Percentiles rank a stretch among this genome's conserved stretches.
These are phyloP conservation scores for Caretta caretta DNA, from an alignment of 2,113 vertebrate species.

Conservation along the genomic window DNA sequence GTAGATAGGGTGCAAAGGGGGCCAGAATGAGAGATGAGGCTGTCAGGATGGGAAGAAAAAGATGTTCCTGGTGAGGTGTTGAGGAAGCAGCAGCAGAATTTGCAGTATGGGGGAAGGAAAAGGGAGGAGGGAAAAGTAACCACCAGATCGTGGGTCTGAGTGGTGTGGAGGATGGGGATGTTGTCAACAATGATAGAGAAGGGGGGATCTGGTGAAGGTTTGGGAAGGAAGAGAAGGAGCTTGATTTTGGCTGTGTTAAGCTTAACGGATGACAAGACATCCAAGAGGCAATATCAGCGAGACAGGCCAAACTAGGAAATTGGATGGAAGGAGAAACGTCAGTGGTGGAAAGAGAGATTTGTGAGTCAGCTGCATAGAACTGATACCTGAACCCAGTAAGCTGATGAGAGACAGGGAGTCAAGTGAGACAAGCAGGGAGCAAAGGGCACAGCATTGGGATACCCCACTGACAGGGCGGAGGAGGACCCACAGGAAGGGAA, in stretches of 20 bases:
- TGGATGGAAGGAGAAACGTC: not conserved
- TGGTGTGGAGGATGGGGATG: not conserved
- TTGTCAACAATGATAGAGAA: not conserved
- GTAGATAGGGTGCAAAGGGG: not conserved
- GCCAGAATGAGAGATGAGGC: rapidly evolving
- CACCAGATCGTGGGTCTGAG: not conserved
- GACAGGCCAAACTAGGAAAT: not conserved
- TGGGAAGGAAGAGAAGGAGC: not conserved
- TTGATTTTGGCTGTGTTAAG: not conserved
- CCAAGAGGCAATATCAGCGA: not conserved
- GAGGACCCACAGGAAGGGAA: not conserved
- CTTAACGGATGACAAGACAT: not conserved
- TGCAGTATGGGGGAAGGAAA: not conserved
- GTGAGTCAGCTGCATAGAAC: not conserved
- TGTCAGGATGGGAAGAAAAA: not conserved
- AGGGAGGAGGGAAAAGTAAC: not conserved
- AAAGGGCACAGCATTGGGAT: not conserved
- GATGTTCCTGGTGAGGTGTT: not conserved
- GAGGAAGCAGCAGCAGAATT: not conserved
- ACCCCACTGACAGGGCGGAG: not conserved
- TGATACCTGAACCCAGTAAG: not conserved
- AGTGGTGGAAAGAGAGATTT: not conserved
- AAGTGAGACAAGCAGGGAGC: not conserved
- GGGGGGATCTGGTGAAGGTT: not conserved
- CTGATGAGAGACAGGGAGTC: not conserved